Evolutionary conservation across 1,140 invertebrate species (phyloP), one percentile per base, ranked within the genome.

Genomic region (Diuraphis noxia): DNA sequence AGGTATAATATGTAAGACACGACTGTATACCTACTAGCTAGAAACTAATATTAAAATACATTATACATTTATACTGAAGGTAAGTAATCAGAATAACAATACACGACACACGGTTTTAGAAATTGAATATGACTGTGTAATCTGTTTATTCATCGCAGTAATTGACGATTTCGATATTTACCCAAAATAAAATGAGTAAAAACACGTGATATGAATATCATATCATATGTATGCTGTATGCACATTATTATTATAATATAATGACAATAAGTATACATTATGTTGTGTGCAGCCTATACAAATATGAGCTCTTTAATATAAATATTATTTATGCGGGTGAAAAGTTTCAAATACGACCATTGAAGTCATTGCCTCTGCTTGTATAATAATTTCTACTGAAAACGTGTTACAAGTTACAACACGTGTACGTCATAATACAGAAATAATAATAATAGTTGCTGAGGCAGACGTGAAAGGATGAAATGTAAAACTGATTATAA

Each of bases 31-130:
- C 1, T 7, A 13, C 34, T n/a, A n/a, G 17, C 34, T 77, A 36
- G 72, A 79, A 34, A 34, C 72, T 79, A 72, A 72, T 72, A 72
- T 72, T 72, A n/a, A 72, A 72, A 72, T 72, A 72, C 56, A n/a
- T n/a, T 72, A n/a, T n/a, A n/a, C n/a, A n/a, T n/a, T n/a, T n/a
- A n/a, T n/a, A 72, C 56, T 72, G 56, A 17, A 4, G n/a, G 56
- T 72, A n/a, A n/a, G 34, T 72, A 72, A n/a, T 17, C n/a, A n/a
- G n/a, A n/a, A 72, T 72, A n/a, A 72, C 34, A 49, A 49, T 49
- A 17, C 17, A 72, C 25, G 56, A 72, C n/a, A 72, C 56, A 1
- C 4, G 56, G 56, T 72, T n/a, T n/a, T 72, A 72, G 30, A 72
- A 72, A 72, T 72, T 72, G 30, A 72, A 72, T 72, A 17, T 72